Evolutionary conservation across 2,888 invertebrate species (phyloP), one percentile per base, ranked within the genome.

Genomic region (Phragmatobia fuliginosa): DNA sequence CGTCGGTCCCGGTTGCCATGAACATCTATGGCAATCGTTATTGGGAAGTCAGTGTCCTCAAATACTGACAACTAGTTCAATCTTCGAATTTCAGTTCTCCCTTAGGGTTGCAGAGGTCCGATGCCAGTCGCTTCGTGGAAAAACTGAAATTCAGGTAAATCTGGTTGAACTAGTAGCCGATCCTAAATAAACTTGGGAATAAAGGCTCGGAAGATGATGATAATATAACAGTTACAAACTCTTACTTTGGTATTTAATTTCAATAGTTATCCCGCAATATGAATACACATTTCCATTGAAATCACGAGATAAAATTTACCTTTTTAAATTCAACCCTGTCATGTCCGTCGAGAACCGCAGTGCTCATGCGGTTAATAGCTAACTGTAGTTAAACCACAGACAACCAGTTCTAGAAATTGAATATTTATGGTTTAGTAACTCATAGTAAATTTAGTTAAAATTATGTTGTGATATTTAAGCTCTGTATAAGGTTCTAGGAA

Each of bases 321-420:
- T 56, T n/a, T 58, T 56, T 64, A 70, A 69, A 66, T 65, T 36
- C 49, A 80, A 67, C 59, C 68, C 59, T 67, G 78, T 67, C 72
- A 62, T 70, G 69, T 63, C 45, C 32, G 32, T 52, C 56, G 38
- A 62, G 25, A 31, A 70, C 80, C 70, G 52, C 72, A 77, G 61
- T 72, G 14, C 52, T 65, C 78, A 75, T 80, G 78, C 67, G 81
- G 81, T 78, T 78, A 77, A 78, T 68, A 52, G 33, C 62, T 80
- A 80, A 80, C 78, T 72, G 78, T 74, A 71, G 62, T 64, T 78
- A 68, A 75, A 66, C 36, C 58, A 66, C 18, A 70, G 31, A 2
- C 32, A 72, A 31, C 70, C 74, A 72, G 70, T 67, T 61, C 33
- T 62, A 59, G 62, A 36, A 62, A 67, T 38, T 64, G 59, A 62